Evolutionary conservation across 2,797 vertebrate genomes (phyloP), one percentile per base, ranked within the genome.

Genomic region (Pseudomugil gertrudae): DNA sequence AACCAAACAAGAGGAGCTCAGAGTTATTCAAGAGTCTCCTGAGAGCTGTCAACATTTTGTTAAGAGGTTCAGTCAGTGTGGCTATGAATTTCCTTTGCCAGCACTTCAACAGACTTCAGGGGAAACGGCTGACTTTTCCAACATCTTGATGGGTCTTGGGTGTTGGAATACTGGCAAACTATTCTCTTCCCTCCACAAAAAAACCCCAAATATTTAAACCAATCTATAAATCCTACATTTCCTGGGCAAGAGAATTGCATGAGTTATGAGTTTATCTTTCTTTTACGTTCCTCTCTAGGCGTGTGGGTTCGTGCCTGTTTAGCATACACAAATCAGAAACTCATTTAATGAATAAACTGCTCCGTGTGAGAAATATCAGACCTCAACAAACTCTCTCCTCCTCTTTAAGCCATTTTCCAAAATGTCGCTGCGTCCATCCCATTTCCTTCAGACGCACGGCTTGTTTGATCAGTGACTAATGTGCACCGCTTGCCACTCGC

Each of bases 381-480:
- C 40, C 48, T 40, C 23, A 32, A 55, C 76, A 71, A 35, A 43
- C 30, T 69, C 45, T 64, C 53, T 54, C 50, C 72, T 75, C 53
- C 59, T 74, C 32, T 35, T 57, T 74, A 35, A 40, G 74, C 58
- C 33, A 74, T 67, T 88, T 87, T 85, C 84, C 80, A 0, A 70
- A 68, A 57, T 67, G 76, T 29, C 57, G 76, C 79, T 21, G 73
- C 23, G 80, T 88, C 81, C 76, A 40, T 83, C 58, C 74, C 67
- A 38, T 77, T 89, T 89, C 87, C 87, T 88, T 55, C 58, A 45
- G 73, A 35, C 66, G 11, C 73, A 64, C 68, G 48, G 23, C 73
- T 86, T 89, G 84, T 85, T 89, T 89, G 86, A 91, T 88, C 78
- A 83, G 85, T 91, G 90, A 92, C 87, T 90, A 89, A 91, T 81